Evolutionary conservation across 2,797 vertebrate species (phyloP), one percentile per base, ranked within the genome.

Genomic region (Pelobates cultripes): DNA sequence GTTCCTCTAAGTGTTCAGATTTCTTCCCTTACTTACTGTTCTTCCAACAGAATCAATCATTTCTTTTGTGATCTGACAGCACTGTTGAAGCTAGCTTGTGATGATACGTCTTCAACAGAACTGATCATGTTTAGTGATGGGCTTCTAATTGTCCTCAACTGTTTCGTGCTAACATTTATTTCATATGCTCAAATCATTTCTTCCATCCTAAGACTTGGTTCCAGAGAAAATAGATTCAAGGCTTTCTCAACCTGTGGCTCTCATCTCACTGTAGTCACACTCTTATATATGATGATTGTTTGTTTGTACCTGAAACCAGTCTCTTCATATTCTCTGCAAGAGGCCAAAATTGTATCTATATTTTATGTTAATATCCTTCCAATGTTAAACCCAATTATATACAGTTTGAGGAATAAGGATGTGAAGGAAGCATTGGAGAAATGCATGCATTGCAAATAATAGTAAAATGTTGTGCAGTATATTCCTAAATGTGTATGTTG

Each of bases 251-350:
- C 81, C 2, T 82, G 81, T 68, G 80, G 53, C 2, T 82, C 75
- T n/a, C 80, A 82, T 47, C 75, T 82, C 14, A 82, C 80, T 43
- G 75, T 82, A 12, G 80, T 82, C 60, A 60, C 41, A 3, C 57
- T 82, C 40, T 82, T 82, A 44, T 82, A 82, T 57, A 7, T 77
- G 4, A 66, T 82, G 51, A 69, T 82, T 7, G 80, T 82, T 64
- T 13, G 80, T 45, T 70, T 82, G n/a, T 82, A 82, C 53, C 78
- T 82, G 81, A 82, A 82, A n/a, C 81, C 81, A 45, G 73, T 75
- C 3, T 82, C 81, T n/a, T 82, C 80, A 0, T 78, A 82, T 60
- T 77, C 81, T 41, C 13, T 82, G 43, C 75, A 82, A 69, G 75
- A 73, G 7, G 81, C 75, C 9, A 82, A 82, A 43, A 60, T 73